Evolutionary conservation across 2,113 vertebrate species (phyloP).

Genomic region (Edolisoma coerulescens): DNA sequence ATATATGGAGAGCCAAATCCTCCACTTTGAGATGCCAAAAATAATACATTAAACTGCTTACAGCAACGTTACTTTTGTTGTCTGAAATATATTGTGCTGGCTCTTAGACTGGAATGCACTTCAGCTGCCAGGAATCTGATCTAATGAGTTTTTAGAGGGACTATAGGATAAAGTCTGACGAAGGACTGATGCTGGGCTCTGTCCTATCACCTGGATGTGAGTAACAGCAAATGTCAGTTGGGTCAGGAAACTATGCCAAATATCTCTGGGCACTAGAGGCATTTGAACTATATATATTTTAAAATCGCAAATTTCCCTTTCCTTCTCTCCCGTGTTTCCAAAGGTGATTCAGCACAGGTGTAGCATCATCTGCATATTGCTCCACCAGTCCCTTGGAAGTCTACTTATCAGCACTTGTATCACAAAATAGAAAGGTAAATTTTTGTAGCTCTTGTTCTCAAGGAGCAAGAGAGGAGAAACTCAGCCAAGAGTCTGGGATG

Average conservation of each 20-base stretch:
- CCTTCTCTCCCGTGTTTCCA: not conserved
- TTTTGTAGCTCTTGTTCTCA: not conserved
- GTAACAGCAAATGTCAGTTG: not conserved
- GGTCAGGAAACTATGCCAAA: not conserved
- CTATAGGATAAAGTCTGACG: not conserved
- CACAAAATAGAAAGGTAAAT: not conserved
- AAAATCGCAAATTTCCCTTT: not conserved
- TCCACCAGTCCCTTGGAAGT: not conserved
- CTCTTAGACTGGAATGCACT: not conserved
- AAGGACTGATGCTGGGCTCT: not conserved
- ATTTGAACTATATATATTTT: not conserved
- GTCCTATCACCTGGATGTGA: not conserved
- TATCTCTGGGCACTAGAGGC: not conserved
- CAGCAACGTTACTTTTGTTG: not conserved
- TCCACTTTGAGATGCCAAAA: not conserved
- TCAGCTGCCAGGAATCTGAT: not conserved
- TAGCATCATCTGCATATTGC: not conserved
- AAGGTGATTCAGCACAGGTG: not conserved
- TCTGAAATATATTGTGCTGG: not conserved
- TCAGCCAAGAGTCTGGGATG: not conserved
- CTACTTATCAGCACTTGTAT: not conserved
- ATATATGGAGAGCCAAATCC: not conserved
- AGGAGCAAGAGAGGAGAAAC: not conserved
- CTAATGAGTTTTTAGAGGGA: not conserved
- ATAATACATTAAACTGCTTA: not conserved